Conservation (phyloP, 1,140 invertebrate genomes). For the Trigoniulus corallinus region DNA sequence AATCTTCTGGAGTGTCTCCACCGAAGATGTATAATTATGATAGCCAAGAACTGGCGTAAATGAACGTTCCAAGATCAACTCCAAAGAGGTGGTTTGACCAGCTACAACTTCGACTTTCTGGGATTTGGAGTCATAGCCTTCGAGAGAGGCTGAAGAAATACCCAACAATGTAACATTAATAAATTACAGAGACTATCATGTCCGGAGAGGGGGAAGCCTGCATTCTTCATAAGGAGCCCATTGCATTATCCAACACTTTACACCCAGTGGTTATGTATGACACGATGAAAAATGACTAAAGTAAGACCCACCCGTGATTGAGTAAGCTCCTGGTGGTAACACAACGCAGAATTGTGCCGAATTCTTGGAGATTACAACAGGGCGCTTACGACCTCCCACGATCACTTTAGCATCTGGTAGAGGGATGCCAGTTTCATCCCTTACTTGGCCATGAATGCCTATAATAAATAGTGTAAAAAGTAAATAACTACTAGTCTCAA, state of each 20-base stretch:
- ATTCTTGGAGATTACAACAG: conserved; percentile 4
- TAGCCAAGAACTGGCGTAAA: background rate
- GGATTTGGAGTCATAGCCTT: conserved; percentile 9
- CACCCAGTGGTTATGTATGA: too few species aligned
- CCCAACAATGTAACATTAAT: background rate
- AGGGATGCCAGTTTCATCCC: conserved; percentile 6
- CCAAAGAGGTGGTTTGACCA: conserved; percentile 3
- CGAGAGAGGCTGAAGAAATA: conserved; percentile 6
- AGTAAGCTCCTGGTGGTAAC: conserved; percentile 9
- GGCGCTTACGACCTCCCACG: background rate
- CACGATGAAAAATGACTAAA: background rate
- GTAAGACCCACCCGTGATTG: conserved; percentile 8
- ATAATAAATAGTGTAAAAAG: background rate
- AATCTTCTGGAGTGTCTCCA: conserved; percentile 6
- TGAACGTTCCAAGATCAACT: conserved; percentile 11
- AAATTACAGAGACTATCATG: background rate
- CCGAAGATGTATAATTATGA: conserved; percentile 9
- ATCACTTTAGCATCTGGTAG: conserved; percentile 5
- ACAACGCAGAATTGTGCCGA: conserved; percentile 6
- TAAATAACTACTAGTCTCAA: too few species aligned
- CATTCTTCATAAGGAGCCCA: too few species aligned
- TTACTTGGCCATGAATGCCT: conserved; percentile 9
- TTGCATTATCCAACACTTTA: too few species aligned
- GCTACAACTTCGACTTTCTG: conserved; percentile 2
- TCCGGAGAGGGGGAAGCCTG: background rate